Evolutionary conservation across 2,888 invertebrate species (phyloP), one percentile per base, ranked within the genome.

Genomic region (Lepeophtheirus nordmannii): DNA sequence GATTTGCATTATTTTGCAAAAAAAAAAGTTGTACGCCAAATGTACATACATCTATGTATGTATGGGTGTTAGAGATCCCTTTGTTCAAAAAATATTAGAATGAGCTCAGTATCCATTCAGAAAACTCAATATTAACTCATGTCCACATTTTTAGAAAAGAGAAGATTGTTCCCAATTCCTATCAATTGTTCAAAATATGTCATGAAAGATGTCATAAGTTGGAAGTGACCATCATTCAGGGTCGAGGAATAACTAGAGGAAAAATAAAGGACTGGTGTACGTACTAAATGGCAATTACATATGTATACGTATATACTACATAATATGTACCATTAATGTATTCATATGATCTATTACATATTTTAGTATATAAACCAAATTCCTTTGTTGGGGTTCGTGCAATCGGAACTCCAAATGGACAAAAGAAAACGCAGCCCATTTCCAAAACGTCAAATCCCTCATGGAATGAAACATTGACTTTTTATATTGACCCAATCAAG

Each of bases 381-480:
- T 14, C 53, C 8, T 46, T 46, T 17, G 53, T 46, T n/a, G 53
- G 53, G 5, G 53, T 46, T 17, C 53, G 53, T 46, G 53, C 17
- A 3, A 46, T 46, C n/a, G 53, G 53, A 17, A 46, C 53, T 8
- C 53, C 74, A 2, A 75, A 75, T 68, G 74, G 74, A 9, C 71
- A 71, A 12, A 74, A 74, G 68, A 69, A 72, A 58, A 77, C 76
- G 2, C 70, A 70, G 17, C 71, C 73, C 20, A 71, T 75, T 22
- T 72, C 74, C 67, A 75, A 76, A 70, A 72, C 73, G 37, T 68
- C 70, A 12, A 74, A 75, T 66, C 77, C 77, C 1, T 70, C 71
- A 11, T 77, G 77, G 77, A 71, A 77, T 68, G 76, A 77, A 68
- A 70, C 72, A 8, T 76, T 77, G 68, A 72, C 72, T 14, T 76